These are phyloP conservation scores for Hydractinia symbiolongicarpus DNA, from an alignment of 30 jellyfish, hydroid and myxozoan genomes.

Conservation along the genomic window DNA sequence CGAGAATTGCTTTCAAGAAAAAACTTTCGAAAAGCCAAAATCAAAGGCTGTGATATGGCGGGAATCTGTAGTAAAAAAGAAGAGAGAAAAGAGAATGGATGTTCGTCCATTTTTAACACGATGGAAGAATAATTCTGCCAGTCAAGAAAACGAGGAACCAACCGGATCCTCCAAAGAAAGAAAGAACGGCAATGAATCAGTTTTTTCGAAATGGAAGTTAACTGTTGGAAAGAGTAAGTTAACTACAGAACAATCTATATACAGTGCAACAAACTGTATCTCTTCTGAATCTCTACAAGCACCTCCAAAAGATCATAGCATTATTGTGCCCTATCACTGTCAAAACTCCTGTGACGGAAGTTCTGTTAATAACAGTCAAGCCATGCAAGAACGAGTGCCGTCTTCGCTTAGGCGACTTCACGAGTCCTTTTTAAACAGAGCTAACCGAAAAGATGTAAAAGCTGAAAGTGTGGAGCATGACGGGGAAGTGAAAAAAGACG, in stretches of 20 bases:
- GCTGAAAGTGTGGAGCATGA: neutral
- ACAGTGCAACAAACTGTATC: no score
- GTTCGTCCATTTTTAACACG: neutral
- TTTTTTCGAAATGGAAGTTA: neutral
- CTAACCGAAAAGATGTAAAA: neutral
- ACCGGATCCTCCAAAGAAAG: no score
- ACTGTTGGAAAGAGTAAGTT: neutral
- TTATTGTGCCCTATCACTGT: neutral
- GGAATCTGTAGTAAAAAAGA: neutral
- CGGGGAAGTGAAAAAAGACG: neutral
- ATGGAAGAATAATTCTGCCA: neutral
- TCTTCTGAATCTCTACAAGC: no score
- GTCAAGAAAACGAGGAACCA: neutral
- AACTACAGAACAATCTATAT: no score
- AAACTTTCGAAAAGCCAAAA: conserved; percentile 16
- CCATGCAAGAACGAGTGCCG: neutral
- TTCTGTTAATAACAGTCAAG: neutral
- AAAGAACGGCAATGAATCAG: neutral
- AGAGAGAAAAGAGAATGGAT: neutral
- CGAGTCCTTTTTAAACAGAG: neutral
- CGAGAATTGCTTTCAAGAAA: conserved; percentile 28
- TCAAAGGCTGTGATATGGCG: neutral
- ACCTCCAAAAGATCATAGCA: no score
- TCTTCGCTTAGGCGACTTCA: no score
- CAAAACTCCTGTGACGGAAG: neutral